Percentiles rank a stretch among this genome's conserved stretches.
phyloP scores from a whole-genome alignment of 2,797 vertebrate genomes.

The Lepilemur septentrionalis region DNA sequence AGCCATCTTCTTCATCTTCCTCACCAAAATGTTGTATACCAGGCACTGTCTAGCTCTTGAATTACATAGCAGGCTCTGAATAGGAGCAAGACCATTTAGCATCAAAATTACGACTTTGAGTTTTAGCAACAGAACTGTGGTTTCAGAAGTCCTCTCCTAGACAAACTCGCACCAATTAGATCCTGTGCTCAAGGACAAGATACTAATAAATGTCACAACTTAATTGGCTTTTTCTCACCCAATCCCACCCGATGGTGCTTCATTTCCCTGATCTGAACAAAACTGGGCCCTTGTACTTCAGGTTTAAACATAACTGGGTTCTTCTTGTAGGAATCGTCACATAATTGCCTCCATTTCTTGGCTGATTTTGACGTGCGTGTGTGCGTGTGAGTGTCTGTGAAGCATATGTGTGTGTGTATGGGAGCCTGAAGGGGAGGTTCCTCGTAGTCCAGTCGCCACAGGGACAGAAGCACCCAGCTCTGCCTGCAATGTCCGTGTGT shows the following conservation, averaged over 20 bases:
- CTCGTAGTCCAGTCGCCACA: not conserved
- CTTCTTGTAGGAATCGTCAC: slow-evolving; percentile 7
- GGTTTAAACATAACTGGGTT: slow-evolving; percentile 45
- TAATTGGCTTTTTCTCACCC: slow-evolving; percentile 71
- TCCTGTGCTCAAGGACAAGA: slow-evolving; percentile 52
- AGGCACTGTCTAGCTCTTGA: not conserved
- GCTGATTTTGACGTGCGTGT: not conserved
- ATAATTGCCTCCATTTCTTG: slow-evolving; percentile 37
- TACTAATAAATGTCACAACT: slow-evolving; percentile 71
- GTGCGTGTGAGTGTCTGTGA: not conserved
- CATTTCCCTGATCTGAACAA: slow-evolving; percentile 58
- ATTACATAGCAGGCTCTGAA: slow-evolving; percentile 35
- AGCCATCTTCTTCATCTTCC: not conserved
- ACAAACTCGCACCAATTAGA: slow-evolving; percentile 64
- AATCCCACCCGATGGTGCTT: slow-evolving; percentile 51
- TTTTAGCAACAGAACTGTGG: slow-evolving; percentile 63
- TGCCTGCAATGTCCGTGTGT: not conserved
- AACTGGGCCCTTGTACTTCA: slow-evolving; percentile 39
- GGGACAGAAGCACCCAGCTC: not conserved
- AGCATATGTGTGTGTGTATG: not conserved
- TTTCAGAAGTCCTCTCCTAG: slow-evolving; percentile 48
- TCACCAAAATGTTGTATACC: not conserved
- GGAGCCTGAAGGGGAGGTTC: not conserved
- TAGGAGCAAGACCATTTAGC: slow-evolving; percentile 44
- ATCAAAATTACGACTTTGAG: slow-evolving; percentile 44